Percentiles rank a stretch among this genome's conserved stretches.
Conservation (phyloP, 2,797 vertebrate genomes). For the Nothura maculosa region DNA sequence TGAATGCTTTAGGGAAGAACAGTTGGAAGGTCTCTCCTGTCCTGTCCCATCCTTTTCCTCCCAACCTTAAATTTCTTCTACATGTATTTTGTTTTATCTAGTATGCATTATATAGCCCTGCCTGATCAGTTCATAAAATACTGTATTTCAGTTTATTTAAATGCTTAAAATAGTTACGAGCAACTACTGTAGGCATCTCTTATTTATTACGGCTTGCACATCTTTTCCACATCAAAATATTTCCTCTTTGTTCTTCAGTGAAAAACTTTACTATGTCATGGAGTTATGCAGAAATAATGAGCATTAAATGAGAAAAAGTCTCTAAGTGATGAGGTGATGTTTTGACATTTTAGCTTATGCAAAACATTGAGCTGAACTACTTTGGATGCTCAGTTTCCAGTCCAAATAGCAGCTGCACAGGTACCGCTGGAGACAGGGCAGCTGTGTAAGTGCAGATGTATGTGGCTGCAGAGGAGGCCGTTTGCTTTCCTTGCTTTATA, state of each 20-base stretch:
- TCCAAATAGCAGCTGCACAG: background rate
- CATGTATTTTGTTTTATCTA: background rate
- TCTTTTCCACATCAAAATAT: background rate
- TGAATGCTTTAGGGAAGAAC: background rate
- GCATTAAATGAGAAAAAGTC: background rate
- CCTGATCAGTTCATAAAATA: background rate
- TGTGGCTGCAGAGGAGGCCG: background rate
- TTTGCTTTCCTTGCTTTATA: background rate
- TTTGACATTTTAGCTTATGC: background rate
- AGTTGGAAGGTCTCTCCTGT: background rate
- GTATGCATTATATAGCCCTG: background rate
- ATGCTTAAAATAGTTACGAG: background rate
- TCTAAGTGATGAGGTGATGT: background rate
- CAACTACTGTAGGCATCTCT: background rate
- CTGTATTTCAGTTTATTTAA: background rate
- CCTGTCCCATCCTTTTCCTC: background rate
- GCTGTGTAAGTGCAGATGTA: background rate
- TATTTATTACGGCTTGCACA: background rate
- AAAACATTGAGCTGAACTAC: background rate
- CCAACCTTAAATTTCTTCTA: background rate
- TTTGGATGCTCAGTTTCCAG: slow-evolving; percentile 8
- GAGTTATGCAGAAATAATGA: background rate
- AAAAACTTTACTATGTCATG: background rate
- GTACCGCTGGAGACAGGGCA: background rate
- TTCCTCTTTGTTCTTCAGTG: slow-evolving; percentile 14